phyloP scores from a whole-genome alignment of 30 jellyfish, hydroid and myxozoan species.

The Rhopilema esculentum region DNA sequence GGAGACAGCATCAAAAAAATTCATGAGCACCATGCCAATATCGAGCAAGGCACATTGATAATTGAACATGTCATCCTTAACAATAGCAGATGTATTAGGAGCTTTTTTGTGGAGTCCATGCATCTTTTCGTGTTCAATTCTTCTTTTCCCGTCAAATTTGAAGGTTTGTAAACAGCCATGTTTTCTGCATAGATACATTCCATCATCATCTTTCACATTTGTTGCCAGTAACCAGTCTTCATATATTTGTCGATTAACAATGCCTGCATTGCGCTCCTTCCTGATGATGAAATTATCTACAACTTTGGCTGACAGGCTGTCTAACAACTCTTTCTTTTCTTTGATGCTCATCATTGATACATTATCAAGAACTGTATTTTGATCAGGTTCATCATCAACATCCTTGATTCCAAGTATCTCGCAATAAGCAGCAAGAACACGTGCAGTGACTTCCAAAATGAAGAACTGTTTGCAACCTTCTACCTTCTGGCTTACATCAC shows the following conservation, averaged over 20 bases:
- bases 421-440: constrained; percentile 20
- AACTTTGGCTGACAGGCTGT: constrained; percentile 28
- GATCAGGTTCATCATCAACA: constrained; percentile 19
- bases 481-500: constrained; percentile 12
- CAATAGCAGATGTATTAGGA: neutral
- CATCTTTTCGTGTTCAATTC: constrained; percentile 17
- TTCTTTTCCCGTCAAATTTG: neutral
- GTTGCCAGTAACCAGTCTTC: constrained; percentile 24
- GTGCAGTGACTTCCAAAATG: constrained; percentile 30
- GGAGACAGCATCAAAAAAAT: constrained; percentile 50
- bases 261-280: neutral
- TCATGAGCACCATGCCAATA: constrained; percentile 32
- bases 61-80: constrained; percentile 32
- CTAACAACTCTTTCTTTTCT: neutral
- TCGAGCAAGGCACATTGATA: constrained; percentile 51
- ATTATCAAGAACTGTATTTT: neutral
- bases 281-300: constrained; percentile 37
- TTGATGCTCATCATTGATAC: neutral
- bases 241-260: constrained; percentile 8
- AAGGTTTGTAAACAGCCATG: constrained; percentile 22
- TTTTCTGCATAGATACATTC: constrained; percentile 16
- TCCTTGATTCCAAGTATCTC: constrained; percentile 22
- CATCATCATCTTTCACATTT: constrained; percentile 21
- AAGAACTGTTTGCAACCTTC: constrained; percentile 13
- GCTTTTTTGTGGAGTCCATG: constrained; percentile 32